Evolutionary conservation across 2,113 vertebrate species (phyloP).

Genomic region (Okapia johnstoni): DNA sequence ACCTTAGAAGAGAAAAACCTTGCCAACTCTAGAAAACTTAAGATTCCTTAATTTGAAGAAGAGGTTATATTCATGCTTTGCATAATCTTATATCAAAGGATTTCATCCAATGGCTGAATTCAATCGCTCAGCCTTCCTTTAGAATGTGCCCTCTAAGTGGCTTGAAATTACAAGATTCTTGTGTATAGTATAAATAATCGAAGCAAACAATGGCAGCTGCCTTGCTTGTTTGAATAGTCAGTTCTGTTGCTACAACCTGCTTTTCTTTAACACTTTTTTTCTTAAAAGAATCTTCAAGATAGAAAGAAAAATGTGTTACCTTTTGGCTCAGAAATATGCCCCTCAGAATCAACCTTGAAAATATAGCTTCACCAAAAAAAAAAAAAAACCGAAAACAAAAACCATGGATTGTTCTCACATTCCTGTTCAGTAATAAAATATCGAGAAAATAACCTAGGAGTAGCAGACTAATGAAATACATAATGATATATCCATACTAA

Average conservation of each 20-base stretch:
- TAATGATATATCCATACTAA: neutral
- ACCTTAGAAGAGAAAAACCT: slow-evolving; percentile 86
- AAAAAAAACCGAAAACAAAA: neutral
- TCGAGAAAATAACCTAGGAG: neutral
- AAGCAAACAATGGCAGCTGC: neutral
- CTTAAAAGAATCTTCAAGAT: neutral
- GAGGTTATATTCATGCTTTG: slow-evolving; percentile 88
- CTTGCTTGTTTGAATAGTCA: neutral
- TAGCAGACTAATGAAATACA: neutral
- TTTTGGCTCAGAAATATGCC: neutral
- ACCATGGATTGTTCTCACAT: neutral
- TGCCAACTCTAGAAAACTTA: slow-evolving; percentile 84
- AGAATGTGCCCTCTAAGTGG: neutral
- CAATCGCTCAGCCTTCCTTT: neutral
- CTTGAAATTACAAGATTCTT: neutral
- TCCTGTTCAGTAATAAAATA: neutral
- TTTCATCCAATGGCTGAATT: neutral
- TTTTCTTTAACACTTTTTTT: neutral
- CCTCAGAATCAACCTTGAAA: neutral
- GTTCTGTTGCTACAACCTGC: neutral
- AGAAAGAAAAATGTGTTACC: neutral
- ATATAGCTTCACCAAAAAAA: neutral
- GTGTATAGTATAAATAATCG: neutral
- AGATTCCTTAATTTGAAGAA: slow-evolving; percentile 91
- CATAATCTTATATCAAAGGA: slow-evolving; percentile 80